Evolutionary conservation across 2,888 invertebrate genomes (phyloP), one percentile per base, ranked within the genome.

Genomic region (Cyrtodaria siliqua): DNA sequence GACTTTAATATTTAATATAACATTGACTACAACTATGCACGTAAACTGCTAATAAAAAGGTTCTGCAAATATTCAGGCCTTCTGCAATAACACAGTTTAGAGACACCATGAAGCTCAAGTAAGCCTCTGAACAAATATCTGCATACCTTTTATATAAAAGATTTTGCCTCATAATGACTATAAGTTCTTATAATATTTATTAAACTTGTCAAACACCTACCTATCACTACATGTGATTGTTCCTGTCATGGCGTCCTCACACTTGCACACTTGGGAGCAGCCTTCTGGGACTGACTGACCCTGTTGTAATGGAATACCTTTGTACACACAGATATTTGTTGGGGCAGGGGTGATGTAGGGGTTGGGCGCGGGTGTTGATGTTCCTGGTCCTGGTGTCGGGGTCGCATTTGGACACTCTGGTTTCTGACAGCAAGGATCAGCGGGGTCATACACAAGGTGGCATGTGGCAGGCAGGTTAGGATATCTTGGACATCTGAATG

Each of bases 301-400:
- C 56, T 87, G 86, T 68, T 74, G 71, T 66, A 82, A 82, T 23
- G 82, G 70, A 0, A 84, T 75, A 27, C 86, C 85, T 60, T 87
- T 86, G 78, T 87, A 88, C 24, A 87, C 76, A 72, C 88, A 88
- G 74, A 86, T 78, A 44, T 87, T 85, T 29, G 68, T 62, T 9
- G 63, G 33, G 20, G 62, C 56, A 6, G 80, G 73, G 18, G 72
- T 75, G 2, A 83, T 79, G 20, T 66, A 52, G 16, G 69, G 76
- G 3, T 73, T 71, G 14, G 71, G 60, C n/a, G n/a, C n/a, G n/a
- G n/a, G n/a, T n/a, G n/a, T n/a, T 14, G 63, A 57, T 2, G 38
- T 44, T 9, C 53, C 71, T 47, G n/a, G 62, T 1, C 55, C 57
- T 44, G 70, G 82, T 57, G 69, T 61, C 12, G 69, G 62, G 44